Evolutionary conservation across 2,113 vertebrate species (phyloP).

Genomic region (Psittacus erithacus): DNA sequence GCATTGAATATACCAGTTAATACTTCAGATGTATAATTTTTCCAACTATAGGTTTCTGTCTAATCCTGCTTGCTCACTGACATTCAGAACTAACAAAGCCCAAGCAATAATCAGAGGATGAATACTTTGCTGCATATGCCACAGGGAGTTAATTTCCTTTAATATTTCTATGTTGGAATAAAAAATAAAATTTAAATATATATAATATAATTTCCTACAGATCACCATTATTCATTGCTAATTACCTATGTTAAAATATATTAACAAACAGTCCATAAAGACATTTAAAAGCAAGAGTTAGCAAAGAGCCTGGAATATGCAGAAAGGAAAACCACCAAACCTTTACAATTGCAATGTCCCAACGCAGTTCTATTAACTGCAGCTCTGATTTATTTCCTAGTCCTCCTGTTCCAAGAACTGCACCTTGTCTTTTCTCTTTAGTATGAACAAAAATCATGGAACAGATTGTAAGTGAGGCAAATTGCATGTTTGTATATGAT

Average conservation of each 20-base stretch:
- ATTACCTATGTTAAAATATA: background rate
- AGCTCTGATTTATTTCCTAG: slow-evolving; percentile 61
- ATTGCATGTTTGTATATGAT: slow-evolving; percentile 73
- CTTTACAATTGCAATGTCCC: background rate
- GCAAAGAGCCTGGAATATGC: slow-evolving; percentile 52
- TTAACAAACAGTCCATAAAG: background rate
- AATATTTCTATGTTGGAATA: background rate
- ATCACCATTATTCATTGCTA: background rate
- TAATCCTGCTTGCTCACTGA: slow-evolving; percentile 12
- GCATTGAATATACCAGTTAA: slow-evolving; percentile 52
- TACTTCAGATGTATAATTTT: slow-evolving; percentile 38
- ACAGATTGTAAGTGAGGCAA: slow-evolving; percentile 76
- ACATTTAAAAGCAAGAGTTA: background rate
- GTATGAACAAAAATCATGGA: slow-evolving; percentile 74
- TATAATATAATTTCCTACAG: background rate
- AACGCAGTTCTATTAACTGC: slow-evolving; percentile 68
- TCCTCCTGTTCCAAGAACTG: slow-evolving; percentile 44
- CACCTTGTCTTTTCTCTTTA: slow-evolving; percentile 59
- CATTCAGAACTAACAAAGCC: slow-evolving; percentile 11
- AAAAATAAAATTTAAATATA: slow-evolving; percentile 47
- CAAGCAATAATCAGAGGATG: slow-evolving; percentile 72
- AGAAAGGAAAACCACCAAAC: background rate
- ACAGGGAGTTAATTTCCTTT: background rate
- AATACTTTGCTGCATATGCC: background rate
- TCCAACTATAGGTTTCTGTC: slow-evolving; percentile 12